phyloP scores from a whole-genome alignment of 92 coral and sea anemone species.

The Paramuricea clavata region DNA sequence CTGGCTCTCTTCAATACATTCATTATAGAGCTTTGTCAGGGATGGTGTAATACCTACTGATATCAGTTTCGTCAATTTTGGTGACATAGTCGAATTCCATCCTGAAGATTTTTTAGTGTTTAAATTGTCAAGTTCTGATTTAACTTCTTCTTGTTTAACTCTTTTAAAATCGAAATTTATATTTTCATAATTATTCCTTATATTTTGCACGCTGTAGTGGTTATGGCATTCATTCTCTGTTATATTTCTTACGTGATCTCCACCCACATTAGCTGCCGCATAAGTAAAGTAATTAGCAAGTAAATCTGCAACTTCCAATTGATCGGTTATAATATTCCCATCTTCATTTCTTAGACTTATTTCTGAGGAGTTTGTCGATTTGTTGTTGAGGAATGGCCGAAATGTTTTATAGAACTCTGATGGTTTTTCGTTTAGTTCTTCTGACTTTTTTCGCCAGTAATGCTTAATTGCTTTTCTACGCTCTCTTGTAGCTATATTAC shows the following conservation, averaged over 20 bases:
- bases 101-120: constrained; percentile 60
- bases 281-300: too few relatives aligned
- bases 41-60: constrained; percentile 69
- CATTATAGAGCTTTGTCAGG: constrained; percentile 58
- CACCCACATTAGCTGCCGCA: too few relatives aligned
- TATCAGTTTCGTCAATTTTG: constrained; percentile 55
- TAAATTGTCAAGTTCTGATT: constrained; percentile 46
- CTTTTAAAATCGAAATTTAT: constrained; percentile 46
- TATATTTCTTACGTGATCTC: constrained; percentile 39
- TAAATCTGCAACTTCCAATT: too few relatives aligned
- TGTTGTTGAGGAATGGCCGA: too few relatives aligned
- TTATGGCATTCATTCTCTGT: constrained; percentile 49
- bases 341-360: too few relatives aligned
- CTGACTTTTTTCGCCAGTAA: too few relatives aligned
- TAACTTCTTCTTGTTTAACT: constrained; percentile 59
- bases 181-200: neutral
- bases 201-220: constrained; percentile 58
- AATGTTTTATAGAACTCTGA: too few relatives aligned
- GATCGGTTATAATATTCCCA: too few relatives aligned
- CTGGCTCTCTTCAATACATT: constrained; percentile 39
- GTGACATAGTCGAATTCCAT: constrained; percentile 60
- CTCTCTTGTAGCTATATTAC: neutral
- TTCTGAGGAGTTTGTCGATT: too few relatives aligned
- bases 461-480: neutral
- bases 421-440: too few relatives aligned